Base-by-base conservation (phyloP, 2,888 invertebrate species). In the Zygaena filipendulae region DNA sequence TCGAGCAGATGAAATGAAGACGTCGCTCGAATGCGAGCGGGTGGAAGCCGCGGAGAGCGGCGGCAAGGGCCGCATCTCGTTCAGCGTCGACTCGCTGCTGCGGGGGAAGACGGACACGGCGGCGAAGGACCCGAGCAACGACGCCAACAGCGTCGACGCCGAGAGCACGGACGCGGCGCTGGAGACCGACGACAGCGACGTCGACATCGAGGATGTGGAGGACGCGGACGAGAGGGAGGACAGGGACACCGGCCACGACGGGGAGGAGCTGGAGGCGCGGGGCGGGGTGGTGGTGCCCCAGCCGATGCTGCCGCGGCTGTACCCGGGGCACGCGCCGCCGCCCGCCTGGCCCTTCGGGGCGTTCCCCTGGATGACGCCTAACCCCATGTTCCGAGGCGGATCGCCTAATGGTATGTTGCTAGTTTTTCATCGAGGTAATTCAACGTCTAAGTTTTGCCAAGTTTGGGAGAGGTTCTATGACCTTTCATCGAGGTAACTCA, bases 1-100 rank as follows among this genome's bases (percentile, higher is more conserved):
- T 59, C 54, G 60, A 59, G 59, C 49, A 74, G 66, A 70, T 75
- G 77, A 77, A 57, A 79, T 79, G 79, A 79, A 77, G 75, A 77
- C 79, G 43, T 59, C 77, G 69, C 68, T 79, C 52, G 77, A 77
- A 60, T 72, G 72, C 61, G 77, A 79, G 59, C 70, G 75, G 50
- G 60, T 70, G 43, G 79, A 79, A 39, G 59, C 72, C 68, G 72
- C 74, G 45, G 75, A 75, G 26, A 67, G 57, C 49, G 69, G 82
- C 49, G 68, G 82, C 39, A 85, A 84, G 54, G 81, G 86, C 43
- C 86, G 87, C 46, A 88, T 88, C 52, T 87, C 87, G 36, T 88
- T 88, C 61, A 88, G 88, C 67, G 88, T 88, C 25, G 88, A 88
- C 61, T 82, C 88, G 0, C 53, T 88, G 11, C 57, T 88, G 18